Conservation (phyloP, 1,140 invertebrate genomes). For the Brachystomella parvula region DNA sequence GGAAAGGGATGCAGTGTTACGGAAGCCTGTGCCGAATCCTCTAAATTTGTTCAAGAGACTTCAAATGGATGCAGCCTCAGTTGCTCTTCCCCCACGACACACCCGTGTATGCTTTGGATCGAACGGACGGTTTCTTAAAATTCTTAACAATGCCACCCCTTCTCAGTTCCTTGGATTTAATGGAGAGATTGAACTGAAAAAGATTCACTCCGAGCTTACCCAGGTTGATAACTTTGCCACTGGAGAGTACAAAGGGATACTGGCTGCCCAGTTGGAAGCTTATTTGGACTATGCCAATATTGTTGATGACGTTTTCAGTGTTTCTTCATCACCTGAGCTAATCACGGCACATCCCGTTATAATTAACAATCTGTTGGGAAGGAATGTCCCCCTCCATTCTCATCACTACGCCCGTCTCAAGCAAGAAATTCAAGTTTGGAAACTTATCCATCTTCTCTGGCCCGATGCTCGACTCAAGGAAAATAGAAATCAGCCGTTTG, state of each 20-base stretch:
- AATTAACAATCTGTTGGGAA: too few relatives aligned
- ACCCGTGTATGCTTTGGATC: slow-evolving; percentile 17
- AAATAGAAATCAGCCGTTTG: slow-evolving; percentile 11
- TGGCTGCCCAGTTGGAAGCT: slow-evolving; percentile 5
- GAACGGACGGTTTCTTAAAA: slow-evolving; percentile 9
- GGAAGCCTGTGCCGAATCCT: neutral
- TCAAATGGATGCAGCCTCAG: neutral
- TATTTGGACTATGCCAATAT: neutral
- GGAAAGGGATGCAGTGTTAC: neutral
- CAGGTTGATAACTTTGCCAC: neutral
- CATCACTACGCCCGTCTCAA: too few relatives aligned
- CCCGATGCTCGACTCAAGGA: neutral
- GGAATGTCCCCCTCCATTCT: too few relatives aligned
- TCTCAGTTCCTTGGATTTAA: neutral
- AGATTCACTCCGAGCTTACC: slow-evolving; percentile 1
- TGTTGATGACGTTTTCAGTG: neutral
- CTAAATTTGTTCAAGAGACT: neutral
- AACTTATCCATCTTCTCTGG: slow-evolving; percentile 29
- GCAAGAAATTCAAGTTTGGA: slow-evolving; percentile 27
- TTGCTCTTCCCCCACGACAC: neutral
- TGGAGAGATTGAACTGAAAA: slow-evolving; percentile 4
- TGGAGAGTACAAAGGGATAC: neutral
- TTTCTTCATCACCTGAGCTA: too few relatives aligned
- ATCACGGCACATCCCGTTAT: too few relatives aligned
- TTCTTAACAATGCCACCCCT: slow-evolving; percentile 11